These are phyloP conservation scores for Erpobdella octoculata DNA, from an alignment of 2,888 invertebrate species.

Conservation along the genomic window DNA sequence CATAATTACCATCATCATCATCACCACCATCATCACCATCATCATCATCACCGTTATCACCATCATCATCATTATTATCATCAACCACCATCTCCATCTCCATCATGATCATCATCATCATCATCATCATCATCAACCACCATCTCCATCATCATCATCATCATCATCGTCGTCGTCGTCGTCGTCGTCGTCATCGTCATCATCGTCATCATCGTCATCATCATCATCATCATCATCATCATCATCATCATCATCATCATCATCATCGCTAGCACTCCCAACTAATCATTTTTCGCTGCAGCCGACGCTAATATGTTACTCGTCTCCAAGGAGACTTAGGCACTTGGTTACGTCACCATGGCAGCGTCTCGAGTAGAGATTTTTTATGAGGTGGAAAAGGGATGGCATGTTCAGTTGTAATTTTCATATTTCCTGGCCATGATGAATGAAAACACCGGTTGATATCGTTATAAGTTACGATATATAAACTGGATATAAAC, in stretches of 20 bases:
- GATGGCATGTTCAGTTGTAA: too few relatives aligned
- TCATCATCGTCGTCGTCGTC: not conserved
- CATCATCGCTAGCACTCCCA: not conserved
- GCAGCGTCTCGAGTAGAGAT: too few relatives aligned
- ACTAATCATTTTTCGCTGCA: too few relatives aligned
- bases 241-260: conserved; percentile 4
- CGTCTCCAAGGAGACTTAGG: too few relatives aligned
- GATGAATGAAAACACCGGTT: too few relatives aligned
- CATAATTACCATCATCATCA: not conserved
- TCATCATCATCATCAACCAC: not conserved
- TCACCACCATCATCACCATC: not conserved
- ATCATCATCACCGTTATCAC: not conserved
- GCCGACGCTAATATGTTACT: too few relatives aligned
- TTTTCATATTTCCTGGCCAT: too few relatives aligned
- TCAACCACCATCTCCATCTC: not conserved
- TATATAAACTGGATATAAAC: too few relatives aligned
- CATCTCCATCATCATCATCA: not conserved
- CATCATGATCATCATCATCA: conserved; percentile 3
- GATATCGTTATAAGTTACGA: too few relatives aligned
- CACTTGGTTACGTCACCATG: too few relatives aligned
- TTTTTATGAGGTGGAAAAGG: too few relatives aligned
- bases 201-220: not conserved
- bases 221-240: not conserved
- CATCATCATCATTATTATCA: not conserved
- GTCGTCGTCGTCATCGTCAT: not conserved